These are phyloP conservation scores for Cheirogaleus major DNA, from an alignment of 2,797 vertebrate genomes.

Conservation along the genomic window DNA sequence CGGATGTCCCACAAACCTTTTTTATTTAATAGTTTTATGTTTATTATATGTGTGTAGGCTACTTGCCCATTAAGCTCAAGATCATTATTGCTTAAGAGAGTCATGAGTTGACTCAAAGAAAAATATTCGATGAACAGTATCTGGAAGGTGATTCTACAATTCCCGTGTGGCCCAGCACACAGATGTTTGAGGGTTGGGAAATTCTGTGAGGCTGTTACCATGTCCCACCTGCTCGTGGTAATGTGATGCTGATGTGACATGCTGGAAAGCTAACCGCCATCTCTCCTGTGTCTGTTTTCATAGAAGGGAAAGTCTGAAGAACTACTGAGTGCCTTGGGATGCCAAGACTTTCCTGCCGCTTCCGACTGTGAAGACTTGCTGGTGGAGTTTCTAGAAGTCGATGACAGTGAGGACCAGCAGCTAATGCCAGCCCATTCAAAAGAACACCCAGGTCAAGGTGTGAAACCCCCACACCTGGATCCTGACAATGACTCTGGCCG, in stretches of 20 bases:
- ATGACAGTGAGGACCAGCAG: slow-evolving; percentile 89
- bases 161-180: background rate
- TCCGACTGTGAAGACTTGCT: slow-evolving; percentile 91
- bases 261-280: background rate
- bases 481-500: slow-evolving; percentile 93
- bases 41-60: background rate
- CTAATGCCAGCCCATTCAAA: slow-evolving; percentile 85
- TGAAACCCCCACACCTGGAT: slow-evolving; percentile 83
- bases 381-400: slow-evolving; percentile 94
- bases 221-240: background rate
- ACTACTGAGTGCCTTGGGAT: slow-evolving; percentile 90
- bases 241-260: background rate
- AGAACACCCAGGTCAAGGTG: slow-evolving; percentile 73
- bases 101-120: background rate
- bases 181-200: background rate
- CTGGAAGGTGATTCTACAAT: background rate
- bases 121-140: background rate
- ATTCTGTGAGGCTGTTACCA: background rate
- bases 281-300: slow-evolving; percentile 67
- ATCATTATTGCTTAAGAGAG: background rate
- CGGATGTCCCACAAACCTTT: background rate
- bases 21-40: background rate
- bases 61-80: background rate
- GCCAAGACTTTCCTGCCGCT: slow-evolving; percentile 91
- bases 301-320: slow-evolving; percentile 93